These are phyloP conservation scores for Plebejus melissa DNA, from an alignment of 2,888 invertebrate species.

Conservation along the genomic window DNA sequence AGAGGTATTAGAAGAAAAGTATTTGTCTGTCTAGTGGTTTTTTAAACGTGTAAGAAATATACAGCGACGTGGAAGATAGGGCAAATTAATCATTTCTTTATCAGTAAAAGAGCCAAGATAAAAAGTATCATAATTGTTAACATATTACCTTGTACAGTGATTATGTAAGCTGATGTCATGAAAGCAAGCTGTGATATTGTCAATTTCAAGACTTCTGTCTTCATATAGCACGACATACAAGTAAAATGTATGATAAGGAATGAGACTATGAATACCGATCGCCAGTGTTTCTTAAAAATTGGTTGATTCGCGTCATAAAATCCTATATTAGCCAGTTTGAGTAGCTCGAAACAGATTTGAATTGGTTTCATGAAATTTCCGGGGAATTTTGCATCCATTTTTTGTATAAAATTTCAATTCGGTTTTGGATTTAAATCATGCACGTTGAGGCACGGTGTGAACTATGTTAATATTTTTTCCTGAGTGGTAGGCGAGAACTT, in stretches of 20 bases:
- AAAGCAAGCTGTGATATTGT: slow-evolving; percentile 36
- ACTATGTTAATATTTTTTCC: too few species aligned
- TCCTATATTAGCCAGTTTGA: slow-evolving; percentile 36
- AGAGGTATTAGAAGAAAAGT: too few species aligned
- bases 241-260: slow-evolving; percentile 30
- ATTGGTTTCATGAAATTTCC: slow-evolving; percentile 36
- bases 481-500: neutral
- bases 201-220: slow-evolving; percentile 29
- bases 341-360: slow-evolving; percentile 35
- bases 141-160: slow-evolving; percentile 33
- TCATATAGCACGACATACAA: slow-evolving; percentile 30
- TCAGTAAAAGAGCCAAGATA: too few species aligned
- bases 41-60: too few species aligned
- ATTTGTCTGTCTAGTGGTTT: too few species aligned
- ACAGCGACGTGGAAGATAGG: too few species aligned
- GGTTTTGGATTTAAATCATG: too few species aligned
- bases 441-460: too few species aligned
- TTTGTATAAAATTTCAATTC: neutral
- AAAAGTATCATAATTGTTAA: neutral
- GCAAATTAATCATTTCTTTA: too few species aligned
- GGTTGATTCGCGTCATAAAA: slow-evolving; percentile 34
- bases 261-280: slow-evolving; percentile 32
- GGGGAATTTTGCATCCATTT: slow-evolving; percentile 36
- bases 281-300: slow-evolving; percentile 33
- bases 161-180: slow-evolving; percentile 34